Evolutionary conservation across 2,888 invertebrate genomes (phyloP), one percentile per base, ranked within the genome.

Genomic region (Catonia carolina): DNA sequence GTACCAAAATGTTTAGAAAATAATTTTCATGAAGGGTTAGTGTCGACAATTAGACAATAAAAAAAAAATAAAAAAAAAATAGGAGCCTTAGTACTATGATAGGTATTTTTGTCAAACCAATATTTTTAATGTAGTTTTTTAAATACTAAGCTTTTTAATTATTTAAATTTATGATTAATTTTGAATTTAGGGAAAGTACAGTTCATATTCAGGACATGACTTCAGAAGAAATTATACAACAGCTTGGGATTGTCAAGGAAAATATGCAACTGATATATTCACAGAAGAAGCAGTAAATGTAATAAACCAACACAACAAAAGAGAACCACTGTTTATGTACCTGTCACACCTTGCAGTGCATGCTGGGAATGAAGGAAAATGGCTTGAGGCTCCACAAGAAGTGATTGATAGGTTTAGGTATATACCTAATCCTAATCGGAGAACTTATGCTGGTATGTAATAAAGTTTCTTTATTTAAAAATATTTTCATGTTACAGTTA

Each of bases 381-480:
- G 56, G 23, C 55, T 67, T 39, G 67, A 67, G 52, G 67, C 85
- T 0, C 87, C 88, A 0, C 77, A 79, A 27, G 79, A 83, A 59
- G 79, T 80, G 35, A 79, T 89, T 1, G 73, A 82, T 36, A 78
- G 79, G 58, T 85, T 89, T 73, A 73, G 78, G 2, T 78, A 89
- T 67, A 83, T 92, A 31, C 73, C 79, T 17, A 82, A 86, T 65
- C 74, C 78, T 0, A 78, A 82, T 51, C 75, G 90, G 61, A 77
- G 85, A 65, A 80, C 81, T 41, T 88, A 80, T 69, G 86, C 88
- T 69, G 89, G 89, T 88, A 70, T 66, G 37, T 7, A 20, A 45
- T 14, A 42, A 4, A 6, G 12, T 4, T 20, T 42, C 20, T 5
- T 15, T 42, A 3, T 10, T 6, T 27, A 4, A 6, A 27, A 6